These are phyloP conservation scores for Malurus leucopterus DNA, from an alignment of 2,797 vertebrate species.

Conservation along the genomic window DNA sequence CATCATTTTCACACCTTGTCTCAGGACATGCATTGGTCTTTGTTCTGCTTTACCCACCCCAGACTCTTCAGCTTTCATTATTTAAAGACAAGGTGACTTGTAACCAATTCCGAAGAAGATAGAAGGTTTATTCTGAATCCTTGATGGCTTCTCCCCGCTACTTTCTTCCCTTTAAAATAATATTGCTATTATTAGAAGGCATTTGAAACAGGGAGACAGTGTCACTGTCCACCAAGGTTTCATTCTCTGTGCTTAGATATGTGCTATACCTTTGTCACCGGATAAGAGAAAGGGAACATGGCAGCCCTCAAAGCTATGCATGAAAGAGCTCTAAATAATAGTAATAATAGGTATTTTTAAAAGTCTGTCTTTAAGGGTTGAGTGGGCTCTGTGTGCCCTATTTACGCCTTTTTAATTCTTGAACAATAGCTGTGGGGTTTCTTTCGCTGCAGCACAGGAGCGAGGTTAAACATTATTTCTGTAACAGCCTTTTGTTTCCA, in stretches of 20 bases:
- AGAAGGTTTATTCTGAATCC: background rate
- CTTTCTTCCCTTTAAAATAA: background rate
- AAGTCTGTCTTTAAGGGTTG: slow-evolving; percentile 27
- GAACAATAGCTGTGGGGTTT: slow-evolving; percentile 59
- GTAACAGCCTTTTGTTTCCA: slow-evolving; percentile 69
- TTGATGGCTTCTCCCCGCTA: rapidly evolving
- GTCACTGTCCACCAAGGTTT: background rate
- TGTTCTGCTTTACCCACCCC: background rate
- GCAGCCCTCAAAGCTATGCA: background rate
- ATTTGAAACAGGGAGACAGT: background rate
- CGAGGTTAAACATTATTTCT: slow-evolving; percentile 66
- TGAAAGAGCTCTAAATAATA: slow-evolving; percentile 9
- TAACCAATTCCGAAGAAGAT: background rate
- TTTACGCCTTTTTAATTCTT: slow-evolving; percentile 63
- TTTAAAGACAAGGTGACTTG: background rate
- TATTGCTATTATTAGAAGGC: slow-evolving; percentile 21
- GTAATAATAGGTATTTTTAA: slow-evolving; percentile 25
- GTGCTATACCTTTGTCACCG: background rate
- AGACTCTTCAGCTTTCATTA: background rate
- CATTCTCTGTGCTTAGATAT: background rate
- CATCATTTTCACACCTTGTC: background rate
- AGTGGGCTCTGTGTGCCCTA: slow-evolving; percentile 12
- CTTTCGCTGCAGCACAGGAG: background rate
- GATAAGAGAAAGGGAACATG: background rate
- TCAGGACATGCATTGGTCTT: background rate